Conservation (phyloP, 2,113 vertebrate species). For the Spea bombifrons region DNA sequence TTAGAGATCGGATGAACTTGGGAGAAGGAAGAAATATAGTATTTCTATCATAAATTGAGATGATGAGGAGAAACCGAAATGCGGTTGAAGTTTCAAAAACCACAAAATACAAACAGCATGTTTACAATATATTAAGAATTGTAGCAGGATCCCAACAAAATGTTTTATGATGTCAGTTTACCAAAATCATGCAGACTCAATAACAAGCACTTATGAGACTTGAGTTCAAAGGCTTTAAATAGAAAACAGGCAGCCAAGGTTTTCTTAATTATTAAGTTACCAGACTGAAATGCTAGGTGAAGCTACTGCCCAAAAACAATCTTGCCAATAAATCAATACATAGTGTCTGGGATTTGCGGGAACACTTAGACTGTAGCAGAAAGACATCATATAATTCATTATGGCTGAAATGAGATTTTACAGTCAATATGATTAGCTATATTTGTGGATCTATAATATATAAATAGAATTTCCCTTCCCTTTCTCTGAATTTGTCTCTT, state of each 20-base stretch:
- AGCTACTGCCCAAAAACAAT: not conserved
- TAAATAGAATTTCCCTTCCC: too few species aligned
- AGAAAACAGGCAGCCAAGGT: not conserved
- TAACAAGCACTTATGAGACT: not conserved
- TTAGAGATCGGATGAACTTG: constrained; percentile 13
- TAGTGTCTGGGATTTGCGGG: too few species aligned
- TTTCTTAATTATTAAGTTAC: constrained; percentile 3
- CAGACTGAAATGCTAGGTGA: not conserved
- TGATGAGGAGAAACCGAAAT: constrained; percentile 25
- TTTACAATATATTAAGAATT: constrained; percentile 8
- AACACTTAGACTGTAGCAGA: too few species aligned
- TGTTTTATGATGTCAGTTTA: constrained; percentile 2
- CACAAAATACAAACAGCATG: constrained; percentile 40
- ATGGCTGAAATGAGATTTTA: too few species aligned
- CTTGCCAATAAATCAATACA: too few species aligned
- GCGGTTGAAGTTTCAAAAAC: constrained; percentile 33
- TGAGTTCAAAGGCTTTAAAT: not conserved
- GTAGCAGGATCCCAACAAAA: not conserved
- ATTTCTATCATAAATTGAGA: constrained; percentile 7
- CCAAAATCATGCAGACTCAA: not conserved
- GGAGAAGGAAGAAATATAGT: not conserved
- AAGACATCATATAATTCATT: too few species aligned
- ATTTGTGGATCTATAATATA: too few species aligned
- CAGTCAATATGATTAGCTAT: too few species aligned
- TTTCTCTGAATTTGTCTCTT: too few species aligned